Base-by-base conservation (phyloP, 1,140 invertebrate species). In the Diabrotica undecimpunctata region DNA sequence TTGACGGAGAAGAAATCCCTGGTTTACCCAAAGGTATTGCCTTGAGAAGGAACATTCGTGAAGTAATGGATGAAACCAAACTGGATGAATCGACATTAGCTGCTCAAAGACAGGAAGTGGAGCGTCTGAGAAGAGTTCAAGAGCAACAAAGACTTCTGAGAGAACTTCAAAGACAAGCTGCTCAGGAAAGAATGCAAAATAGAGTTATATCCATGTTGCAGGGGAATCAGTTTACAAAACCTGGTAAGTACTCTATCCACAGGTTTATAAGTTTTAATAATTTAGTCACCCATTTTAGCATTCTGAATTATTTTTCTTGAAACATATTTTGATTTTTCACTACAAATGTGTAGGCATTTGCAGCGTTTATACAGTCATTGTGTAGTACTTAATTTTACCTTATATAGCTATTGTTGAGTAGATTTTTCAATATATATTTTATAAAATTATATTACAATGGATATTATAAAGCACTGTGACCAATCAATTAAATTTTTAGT, bases 51-150 rank as follows among this genome's bases (percentile, higher is more conserved):
- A 95, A 94, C 72, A 95, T 94, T 70, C 85, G 94, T 51, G 93
- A 96, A 80, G 95, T 97, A 0, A 91, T 96, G 85, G 90, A 92
- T 74, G 94, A 96, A 73, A 91, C 90, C 60, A 92, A 97, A 74
- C 79, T 98, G 54, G 95, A 97, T 76, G 90, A 93, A 69, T 90
- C 92, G 7, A 97, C 95, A 6, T 76, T 96, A n/a, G 88, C 88
- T 25, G 96, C 96, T 4, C 95, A 97, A 77, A 83, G 92, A 39
- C 94, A 96, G 77, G 96, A 98, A 80, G 89, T 90, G 71, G 95
- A 97, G 76, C 83, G 96, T 76, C 80, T 93, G 56, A 84, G 88
- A 11, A 82, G 91, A n/a, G 90, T 94, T 36, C 91, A 92, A 75
- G 91, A 92, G 72, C 90, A 93, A 72, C 91, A 93, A 72, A 85